Conservation (phyloP, 2,888 invertebrate genomes). For the Thumatha senex region DNA sequence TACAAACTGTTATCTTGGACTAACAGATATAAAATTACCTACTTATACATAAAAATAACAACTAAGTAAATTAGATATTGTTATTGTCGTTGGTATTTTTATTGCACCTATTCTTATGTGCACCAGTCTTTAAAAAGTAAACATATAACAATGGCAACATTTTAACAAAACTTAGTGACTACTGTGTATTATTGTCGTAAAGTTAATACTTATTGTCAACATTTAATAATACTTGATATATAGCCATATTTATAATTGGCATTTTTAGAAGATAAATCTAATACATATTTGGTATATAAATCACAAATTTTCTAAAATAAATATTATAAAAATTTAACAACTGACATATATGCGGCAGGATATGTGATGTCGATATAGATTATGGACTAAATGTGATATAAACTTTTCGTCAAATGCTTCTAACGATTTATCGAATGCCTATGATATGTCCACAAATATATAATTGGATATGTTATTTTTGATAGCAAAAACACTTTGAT, state of each 20-base stretch:
- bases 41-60: background rate
- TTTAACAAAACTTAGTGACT: slow-evolving; percentile 2
- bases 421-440: too few relatives aligned
- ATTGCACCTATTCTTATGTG: background rate
- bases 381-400: too few relatives aligned
- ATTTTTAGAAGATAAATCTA: slow-evolving; percentile 11
- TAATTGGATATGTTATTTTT: slow-evolving; percentile 1
- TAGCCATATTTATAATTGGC: slow-evolving; percentile 9
- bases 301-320: slow-evolving; percentile 11
- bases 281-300: slow-evolving; percentile 3
- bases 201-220: background rate
- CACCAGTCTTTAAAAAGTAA: slow-evolving; percentile 25
- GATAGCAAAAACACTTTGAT: too few relatives aligned
- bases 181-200: background rate
- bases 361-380: slow-evolving; percentile 24
- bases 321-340: slow-evolving; percentile 31
- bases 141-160: slow-evolving; percentile 20
- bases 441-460: too few relatives aligned
- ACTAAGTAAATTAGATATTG: background rate
- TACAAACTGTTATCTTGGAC: too few relatives aligned
- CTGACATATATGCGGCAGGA: slow-evolving; percentile 34
- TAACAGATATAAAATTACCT: background rate
- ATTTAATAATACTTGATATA: background rate
- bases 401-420: background rate
- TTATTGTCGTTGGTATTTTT: slow-evolving; percentile 17